Percentiles rank a stretch among this genome's conserved stretches.
These are phyloP conservation scores for Crenuchus spilurus DNA, from an alignment of 2,797 vertebrate genomes.

Conservation along the genomic window DNA sequence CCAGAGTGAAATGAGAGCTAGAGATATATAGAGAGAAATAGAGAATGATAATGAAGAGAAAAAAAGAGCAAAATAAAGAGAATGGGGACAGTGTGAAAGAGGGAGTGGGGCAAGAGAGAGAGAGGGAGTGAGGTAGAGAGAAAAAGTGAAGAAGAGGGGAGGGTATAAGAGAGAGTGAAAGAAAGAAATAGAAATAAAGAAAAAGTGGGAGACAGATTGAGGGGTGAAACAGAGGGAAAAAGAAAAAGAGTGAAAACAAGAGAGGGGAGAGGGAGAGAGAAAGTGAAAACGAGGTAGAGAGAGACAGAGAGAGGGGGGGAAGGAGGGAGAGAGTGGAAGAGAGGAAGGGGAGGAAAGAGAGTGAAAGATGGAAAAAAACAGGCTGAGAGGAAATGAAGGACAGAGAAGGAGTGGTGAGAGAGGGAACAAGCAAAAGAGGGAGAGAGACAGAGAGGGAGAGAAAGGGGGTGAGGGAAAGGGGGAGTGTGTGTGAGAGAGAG, in stretches of 20 bases:
- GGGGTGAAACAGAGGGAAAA: neutral
- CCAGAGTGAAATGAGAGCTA: no score
- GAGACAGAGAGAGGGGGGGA: slow-evolving; percentile 14
- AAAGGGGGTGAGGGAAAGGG: neutral
- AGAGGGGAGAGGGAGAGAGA: neutral
- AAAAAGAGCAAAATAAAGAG: neutral
- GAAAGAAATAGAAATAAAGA: neutral
- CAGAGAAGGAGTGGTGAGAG: neutral
- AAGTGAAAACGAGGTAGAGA: no score
- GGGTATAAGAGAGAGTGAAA: neutral
- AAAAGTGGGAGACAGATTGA: neutral
- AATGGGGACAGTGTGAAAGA: neutral
- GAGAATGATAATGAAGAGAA: no score
- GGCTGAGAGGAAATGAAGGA: slow-evolving; percentile 12
- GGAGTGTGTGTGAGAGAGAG: neutral
- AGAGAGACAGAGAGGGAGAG: neutral
- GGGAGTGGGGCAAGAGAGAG: neutral
- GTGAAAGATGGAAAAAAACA: neutral
- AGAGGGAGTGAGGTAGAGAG: neutral
- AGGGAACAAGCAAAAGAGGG: no score
- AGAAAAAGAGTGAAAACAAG: neutral
- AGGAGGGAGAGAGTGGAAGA: neutral
- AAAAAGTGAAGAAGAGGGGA: neutral
- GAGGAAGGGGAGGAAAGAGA: neutral
- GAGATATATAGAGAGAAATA: neutral